Evolutionary conservation across 2,797 vertebrate genomes (phyloP).

Genomic region (Sebastes nivosus): DNA sequence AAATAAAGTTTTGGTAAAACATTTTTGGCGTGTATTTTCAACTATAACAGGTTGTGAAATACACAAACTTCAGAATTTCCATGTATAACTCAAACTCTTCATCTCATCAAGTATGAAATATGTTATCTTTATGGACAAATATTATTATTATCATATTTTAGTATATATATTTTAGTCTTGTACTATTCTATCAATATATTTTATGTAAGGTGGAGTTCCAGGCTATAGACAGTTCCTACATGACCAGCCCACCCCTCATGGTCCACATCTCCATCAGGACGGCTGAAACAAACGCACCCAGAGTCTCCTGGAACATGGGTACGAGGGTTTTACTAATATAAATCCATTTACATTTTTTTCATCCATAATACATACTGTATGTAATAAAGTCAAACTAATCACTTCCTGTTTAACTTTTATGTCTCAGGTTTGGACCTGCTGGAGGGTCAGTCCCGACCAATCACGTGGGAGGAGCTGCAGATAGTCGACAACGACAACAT

Average conservation of each 20-base stretch:
- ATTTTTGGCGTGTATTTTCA: background rate
- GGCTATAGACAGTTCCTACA: constrained; percentile 80
- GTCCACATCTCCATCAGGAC: constrained; percentile 83
- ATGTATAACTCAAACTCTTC: background rate
- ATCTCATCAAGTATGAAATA: no score
- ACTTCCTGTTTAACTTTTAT: no score
- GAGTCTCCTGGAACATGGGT: constrained; percentile 84
- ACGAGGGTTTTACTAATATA: background rate
- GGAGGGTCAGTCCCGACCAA: constrained; percentile 80
- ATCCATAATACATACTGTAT: no score
- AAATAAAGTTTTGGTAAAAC: background rate
- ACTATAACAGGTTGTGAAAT: background rate
- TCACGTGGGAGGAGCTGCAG: constrained; percentile 80
- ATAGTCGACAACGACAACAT: constrained; percentile 81
- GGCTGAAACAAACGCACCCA: constrained; percentile 76
- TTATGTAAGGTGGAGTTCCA: constrained; percentile 84
- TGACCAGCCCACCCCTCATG: constrained; percentile 69
- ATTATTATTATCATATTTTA: background rate
- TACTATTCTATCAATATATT: constrained; percentile 9
- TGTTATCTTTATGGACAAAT: background rate
- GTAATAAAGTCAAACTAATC: background rate
- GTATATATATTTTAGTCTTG: background rate
- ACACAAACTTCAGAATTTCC: background rate
- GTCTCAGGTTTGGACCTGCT: constrained; percentile 76
- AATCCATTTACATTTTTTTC: background rate